Evolutionary conservation across 2,888 invertebrate species (phyloP).

Genomic region (Lochmaea capreae): DNA sequence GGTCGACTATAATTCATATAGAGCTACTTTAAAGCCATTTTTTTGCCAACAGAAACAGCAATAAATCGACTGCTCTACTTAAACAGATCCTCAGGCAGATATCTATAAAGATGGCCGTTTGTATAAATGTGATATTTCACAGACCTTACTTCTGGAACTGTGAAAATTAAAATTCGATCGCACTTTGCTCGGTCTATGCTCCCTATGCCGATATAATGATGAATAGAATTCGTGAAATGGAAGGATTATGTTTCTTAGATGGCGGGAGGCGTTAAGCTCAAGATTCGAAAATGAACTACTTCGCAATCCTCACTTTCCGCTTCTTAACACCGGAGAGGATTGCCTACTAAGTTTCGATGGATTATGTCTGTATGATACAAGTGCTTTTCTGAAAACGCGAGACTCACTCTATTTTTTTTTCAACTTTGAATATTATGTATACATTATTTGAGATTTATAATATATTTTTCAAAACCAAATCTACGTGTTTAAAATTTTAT

Average conservation of each 20-base stretch:
- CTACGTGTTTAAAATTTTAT: no score
- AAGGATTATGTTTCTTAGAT: slow-evolving; percentile 37
- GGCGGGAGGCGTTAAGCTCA: slow-evolving; percentile 28
- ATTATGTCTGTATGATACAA: slow-evolving; percentile 26
- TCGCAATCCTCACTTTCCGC: slow-evolving; percentile 36
- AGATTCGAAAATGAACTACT: slow-evolving; percentile 36
- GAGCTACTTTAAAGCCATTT: no score
- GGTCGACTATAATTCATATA: no score
- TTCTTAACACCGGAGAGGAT: slow-evolving; percentile 16
- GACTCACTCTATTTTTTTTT: neutral
- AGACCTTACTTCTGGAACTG: neutral
- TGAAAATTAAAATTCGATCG: neutral
- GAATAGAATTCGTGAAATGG: slow-evolving; percentile 31
- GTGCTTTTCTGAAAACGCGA: slow-evolving; percentile 8
- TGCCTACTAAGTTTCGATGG: slow-evolving; percentile 28
- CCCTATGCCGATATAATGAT: slow-evolving; percentile 12
- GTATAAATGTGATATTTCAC: no score
- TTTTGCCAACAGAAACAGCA: no score
- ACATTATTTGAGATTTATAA: no score
- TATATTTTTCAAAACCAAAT: no score
- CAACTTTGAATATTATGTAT: no score
- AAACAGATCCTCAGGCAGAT: no score
- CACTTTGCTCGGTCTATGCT: slow-evolving; percentile 9
- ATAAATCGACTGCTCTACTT: no score
- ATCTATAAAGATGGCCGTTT: no score